Base-by-base conservation (phyloP, 2,113 vertebrate genomes). In the Drymodes brunneopygia region DNA sequence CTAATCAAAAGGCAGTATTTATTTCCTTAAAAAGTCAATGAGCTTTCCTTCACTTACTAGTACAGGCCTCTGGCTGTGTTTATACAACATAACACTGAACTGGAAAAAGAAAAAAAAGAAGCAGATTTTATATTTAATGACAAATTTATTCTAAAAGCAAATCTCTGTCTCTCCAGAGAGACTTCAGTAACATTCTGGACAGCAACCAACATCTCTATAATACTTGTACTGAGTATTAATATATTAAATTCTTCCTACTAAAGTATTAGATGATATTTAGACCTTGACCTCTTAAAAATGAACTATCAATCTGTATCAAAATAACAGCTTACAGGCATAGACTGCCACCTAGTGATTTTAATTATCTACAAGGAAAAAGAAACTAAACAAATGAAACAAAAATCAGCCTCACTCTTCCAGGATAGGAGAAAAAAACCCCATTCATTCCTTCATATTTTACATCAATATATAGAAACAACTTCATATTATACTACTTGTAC, bases 331-430 rank as follows among this genome's bases (percentile, higher is more conserved):
- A 24, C 7, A 92, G 60, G 48, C 47, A 86, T 3, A 92, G 82
- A 86, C 96, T 98, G 97, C 98, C 98, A 97, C 64, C 98, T 98
- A 97, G 95, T 60, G 98, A 79, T 56, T 16, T 33, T 44, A 21
- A n/a, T 17, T 73, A 79, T 51, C 16, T 28, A 58, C 3, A 3
- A 16, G 2, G 8, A 12, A 33, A 36, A 45, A 64, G 29, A 67
- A 69, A 67, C 4, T 6, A 33, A 27, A 31, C 6, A 40, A 38
- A 44, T 4, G 2, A 16, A 54, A 33, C 5, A 45, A 40, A 20
- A 28, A 10, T 33, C 44, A 50, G 50, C 3, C 4, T 45, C 56
- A 10, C 4, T 56, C 21, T 67, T 81, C 12, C 10, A 72, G n/a
- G 9, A 79, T 1, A 78, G 17, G 2, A 33, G 4, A 6, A 31